phyloP scores from a whole-genome alignment of 2,888 invertebrate species.

The Aphidoletes aphidimyza region DNA sequence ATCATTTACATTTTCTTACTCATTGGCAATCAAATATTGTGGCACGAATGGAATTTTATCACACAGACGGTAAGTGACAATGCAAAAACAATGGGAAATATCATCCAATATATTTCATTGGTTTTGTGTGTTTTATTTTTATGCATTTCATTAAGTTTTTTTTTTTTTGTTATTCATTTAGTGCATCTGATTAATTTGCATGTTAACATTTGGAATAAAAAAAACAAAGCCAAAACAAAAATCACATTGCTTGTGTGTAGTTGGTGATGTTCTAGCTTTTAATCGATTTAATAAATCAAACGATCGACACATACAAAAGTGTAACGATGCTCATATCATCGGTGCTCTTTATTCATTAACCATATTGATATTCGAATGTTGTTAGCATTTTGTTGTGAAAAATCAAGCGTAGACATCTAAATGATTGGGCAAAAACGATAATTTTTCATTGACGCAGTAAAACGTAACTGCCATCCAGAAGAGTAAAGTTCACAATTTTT shows the following conservation, averaged over 20 bases:
- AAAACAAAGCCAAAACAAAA: background rate
- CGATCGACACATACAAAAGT: too few relatives aligned
- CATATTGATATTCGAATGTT: background rate
- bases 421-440: background rate
- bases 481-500: background rate
- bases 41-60: slow-evolving; percentile 20
- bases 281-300: too few relatives aligned
- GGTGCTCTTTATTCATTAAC: too few relatives aligned
- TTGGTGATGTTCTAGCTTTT: background rate
- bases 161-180: background rate
- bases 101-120: slow-evolving; percentile 5
- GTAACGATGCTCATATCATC: too few relatives aligned
- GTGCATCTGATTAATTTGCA: background rate
- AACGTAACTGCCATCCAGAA: background rate
- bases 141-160: too few relatives aligned
- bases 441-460: slow-evolving; percentile 15
- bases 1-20: slow-evolving; percentile 44
- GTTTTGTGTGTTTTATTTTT: background rate
- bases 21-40: slow-evolving; percentile 41
- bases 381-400: too few relatives aligned
- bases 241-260: background rate
- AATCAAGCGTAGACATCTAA: too few relatives aligned
- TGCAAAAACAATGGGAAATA: slow-evolving; percentile 26
- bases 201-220: too few relatives aligned
- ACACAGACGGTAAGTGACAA: slow-evolving; percentile 48